These are phyloP conservation scores for Dendrocincla fuliginosa DNA, from an alignment of 2,797 vertebrate genomes.

Conservation along the genomic window DNA sequence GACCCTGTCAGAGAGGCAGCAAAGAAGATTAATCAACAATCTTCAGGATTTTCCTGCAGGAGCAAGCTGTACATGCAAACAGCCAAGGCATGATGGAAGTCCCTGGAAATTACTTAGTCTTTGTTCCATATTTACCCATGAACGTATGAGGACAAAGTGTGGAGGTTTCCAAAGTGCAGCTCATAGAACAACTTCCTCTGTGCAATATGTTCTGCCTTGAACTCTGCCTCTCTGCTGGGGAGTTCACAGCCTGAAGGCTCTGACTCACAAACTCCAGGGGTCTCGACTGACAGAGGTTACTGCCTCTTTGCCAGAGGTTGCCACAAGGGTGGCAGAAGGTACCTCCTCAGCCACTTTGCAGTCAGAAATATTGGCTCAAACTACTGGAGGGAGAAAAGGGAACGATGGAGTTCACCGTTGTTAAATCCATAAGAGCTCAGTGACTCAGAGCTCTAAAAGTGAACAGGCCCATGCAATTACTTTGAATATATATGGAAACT, in stretches of 20 bases:
- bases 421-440: not conserved
- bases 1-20: not conserved
- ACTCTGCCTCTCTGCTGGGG: not conserved
- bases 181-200: not conserved
- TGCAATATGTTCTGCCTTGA: constrained; percentile 13
- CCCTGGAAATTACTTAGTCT: not conserved
- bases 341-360: not conserved
- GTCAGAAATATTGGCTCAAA: not conserved
- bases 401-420: not conserved
- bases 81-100: not conserved
- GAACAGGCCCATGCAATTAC: not conserved
- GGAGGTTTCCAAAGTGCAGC: not conserved
- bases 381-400: not conserved
- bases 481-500: not conserved
- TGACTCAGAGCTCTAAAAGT: not conserved
- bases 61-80: not conserved
- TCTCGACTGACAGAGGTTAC: not conserved
- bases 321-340: not conserved
- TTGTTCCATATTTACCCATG: not conserved
- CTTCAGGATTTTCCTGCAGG: not conserved
- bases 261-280: not conserved
- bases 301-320: not conserved
- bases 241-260: constrained; percentile 1
- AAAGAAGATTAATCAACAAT: not conserved
- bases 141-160: not conserved